phyloP scores from a whole-genome alignment of 2,888 invertebrate species.

The Megaustenia siamemsis region DNA sequence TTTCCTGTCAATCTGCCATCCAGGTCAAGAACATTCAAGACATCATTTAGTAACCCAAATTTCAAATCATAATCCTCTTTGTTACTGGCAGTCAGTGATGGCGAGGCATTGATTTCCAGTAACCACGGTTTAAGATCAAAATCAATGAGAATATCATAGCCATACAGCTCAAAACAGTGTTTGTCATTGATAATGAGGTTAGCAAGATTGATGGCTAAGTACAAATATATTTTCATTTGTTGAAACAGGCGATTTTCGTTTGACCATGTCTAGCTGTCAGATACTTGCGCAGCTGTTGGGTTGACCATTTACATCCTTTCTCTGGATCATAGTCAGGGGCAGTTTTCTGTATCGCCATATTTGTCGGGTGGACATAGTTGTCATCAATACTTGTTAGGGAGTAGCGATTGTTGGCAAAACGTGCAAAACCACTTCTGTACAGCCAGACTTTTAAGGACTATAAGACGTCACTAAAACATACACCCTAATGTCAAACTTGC shows the following conservation, averaged over 20 bases:
- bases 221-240: conserved; percentile 83
- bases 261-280: conserved; percentile 83
- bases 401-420: conserved; percentile 83
- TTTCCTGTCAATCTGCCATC: conserved; percentile 82
- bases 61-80: conserved; percentile 84
- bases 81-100: conserved; percentile 83
- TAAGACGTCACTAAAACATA: conserved; percentile 84
- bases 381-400: conserved; percentile 83
- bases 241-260: conserved; percentile 80
- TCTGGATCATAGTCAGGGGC: conserved; percentile 83
- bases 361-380: conserved; percentile 83
- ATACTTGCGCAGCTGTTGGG: conserved; percentile 82
- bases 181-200: conserved; percentile 82
- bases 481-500: conserved; percentile 85
- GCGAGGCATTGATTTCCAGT: conserved; percentile 84
- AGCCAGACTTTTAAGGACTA: conserved; percentile 82
- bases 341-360: conserved; percentile 83
- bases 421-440: conserved; percentile 84
- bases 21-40: conserved; percentile 84
- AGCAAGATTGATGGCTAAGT: conserved; percentile 82
- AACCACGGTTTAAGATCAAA: conserved; percentile 83
- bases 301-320: conserved; percentile 84
- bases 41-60: conserved; percentile 83
- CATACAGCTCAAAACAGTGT: conserved; percentile 85
- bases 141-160: conserved; percentile 84